Base-by-base conservation (phyloP, 2,113 vertebrate species). In the Egretta garzetta region DNA sequence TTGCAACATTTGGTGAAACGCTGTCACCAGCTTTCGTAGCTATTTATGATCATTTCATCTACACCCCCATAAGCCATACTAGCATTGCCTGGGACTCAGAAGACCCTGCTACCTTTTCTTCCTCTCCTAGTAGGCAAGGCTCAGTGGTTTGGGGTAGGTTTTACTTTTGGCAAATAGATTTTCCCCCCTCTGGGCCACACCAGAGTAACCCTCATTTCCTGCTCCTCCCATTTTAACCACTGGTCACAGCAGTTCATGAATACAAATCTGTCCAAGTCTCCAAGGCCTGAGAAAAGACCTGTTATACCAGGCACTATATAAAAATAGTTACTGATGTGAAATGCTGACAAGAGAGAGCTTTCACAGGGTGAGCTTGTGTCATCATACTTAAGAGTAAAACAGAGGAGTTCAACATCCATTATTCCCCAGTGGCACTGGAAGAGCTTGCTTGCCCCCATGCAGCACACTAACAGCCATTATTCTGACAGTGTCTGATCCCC, bases 21-120 rank as follows among this genome's bases (percentile, higher is more conserved):
- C 43, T 60, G 23, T 49, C 60, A 74, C 9, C 14, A 50, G 50
- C 17, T 53, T 75, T 27, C 33, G 7, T 4, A 79, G 8, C 24
- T 24, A 27, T 62, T 88, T 74, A 39, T 9, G 14, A 50, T 28
- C 28, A 12, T 16, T 1, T 0, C 27, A 50, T 32, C 37, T 64
- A 28, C 20, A 27, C 16, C 6, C 7, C 12, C 1, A 0, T 7
- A 20, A 33, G 8, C 50, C 56, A 27, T 14, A 17, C 3, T 15
- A 56, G 18, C 43, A 14, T 47, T 67, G 55, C 43, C 49, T 60
- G 28, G 53, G 12, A 43, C 27, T 55, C 35, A 20, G 68, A 66
- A 75, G 47, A 67, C 7, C 4, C n/a, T 73, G 15, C 15, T 32
- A 28, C 35, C 32, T 88, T 64, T 88, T 83, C 24, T 27, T 80